A percentile compares a stretch with the other conserved stretches of the same genome.
These are phyloP conservation scores for Poecilobothrus nobilitatus DNA, from an alignment of 2,888 invertebrate species.

Conservation along the genomic window DNA sequence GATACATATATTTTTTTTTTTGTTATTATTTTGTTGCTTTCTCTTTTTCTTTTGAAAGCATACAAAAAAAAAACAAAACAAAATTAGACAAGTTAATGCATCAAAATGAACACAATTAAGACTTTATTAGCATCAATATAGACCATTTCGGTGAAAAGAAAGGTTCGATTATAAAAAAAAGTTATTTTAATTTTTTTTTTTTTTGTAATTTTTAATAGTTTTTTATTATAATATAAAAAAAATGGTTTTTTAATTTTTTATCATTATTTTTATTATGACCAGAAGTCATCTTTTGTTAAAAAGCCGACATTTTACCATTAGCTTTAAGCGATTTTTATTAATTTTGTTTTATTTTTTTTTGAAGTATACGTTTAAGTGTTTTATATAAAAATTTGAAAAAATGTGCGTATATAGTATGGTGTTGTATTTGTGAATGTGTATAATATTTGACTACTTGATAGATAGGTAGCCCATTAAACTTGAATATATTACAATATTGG, in stretches of 20 bases:
- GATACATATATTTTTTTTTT: too few species aligned
- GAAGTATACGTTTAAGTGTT: too few species aligned
- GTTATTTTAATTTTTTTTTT: neutral
- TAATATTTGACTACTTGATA: neutral
- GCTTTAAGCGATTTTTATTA: neutral
- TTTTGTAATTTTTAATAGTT: neutral
- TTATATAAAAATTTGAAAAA: too few species aligned
- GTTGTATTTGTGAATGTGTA: neutral
- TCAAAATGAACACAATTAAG: constrained; percentile 3
- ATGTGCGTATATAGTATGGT: too few species aligned
- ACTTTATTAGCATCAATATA: neutral
- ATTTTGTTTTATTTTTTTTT: too few species aligned
- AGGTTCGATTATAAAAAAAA: neutral
- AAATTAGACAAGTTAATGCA: neutral
- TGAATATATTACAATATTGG: neutral
- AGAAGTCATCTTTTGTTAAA: neutral
- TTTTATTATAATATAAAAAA: neutral
- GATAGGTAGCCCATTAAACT: neutral
- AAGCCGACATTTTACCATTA: neutral
- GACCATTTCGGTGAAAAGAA: neutral
- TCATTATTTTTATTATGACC: constrained; percentile 1
- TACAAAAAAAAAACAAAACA: too few species aligned
- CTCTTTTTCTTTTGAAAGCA: too few species aligned
- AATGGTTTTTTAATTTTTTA: too few species aligned
- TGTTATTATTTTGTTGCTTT: too few species aligned